These are phyloP conservation scores for Ploceus nigricollis DNA, from an alignment of 2,113 vertebrate genomes.

Conservation along the genomic window DNA sequence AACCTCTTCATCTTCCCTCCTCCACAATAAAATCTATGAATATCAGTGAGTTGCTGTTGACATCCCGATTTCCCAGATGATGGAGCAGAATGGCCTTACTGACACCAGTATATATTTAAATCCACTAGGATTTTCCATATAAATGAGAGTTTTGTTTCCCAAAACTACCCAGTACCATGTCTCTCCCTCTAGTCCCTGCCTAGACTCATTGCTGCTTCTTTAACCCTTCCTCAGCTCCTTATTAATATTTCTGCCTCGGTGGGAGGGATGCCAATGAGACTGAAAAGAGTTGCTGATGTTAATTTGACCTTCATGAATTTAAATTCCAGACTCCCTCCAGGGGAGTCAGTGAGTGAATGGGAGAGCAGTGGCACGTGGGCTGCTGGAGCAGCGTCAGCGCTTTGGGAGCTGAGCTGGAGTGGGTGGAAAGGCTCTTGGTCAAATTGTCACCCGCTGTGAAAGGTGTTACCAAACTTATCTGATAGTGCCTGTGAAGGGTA, in stretches of 20 bases:
- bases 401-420: not conserved
- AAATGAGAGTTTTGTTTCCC: not conserved
- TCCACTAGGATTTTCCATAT: not conserved
- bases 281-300: not conserved
- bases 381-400: fast-evolving
- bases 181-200: not conserved
- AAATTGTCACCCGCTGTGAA: not conserved
- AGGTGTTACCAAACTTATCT: not conserved
- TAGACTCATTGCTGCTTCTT: not conserved
- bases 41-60: not conserved
- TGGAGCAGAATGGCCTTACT: not conserved
- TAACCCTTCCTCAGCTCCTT: not conserved
- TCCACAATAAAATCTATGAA: not conserved
- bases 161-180: not conserved
- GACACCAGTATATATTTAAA: not conserved
- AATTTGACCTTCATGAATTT: conserved; percentile 42
- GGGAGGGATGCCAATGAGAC: not conserved
- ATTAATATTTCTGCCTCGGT: not conserved
- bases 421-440: not conserved
- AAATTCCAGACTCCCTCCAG: not conserved
- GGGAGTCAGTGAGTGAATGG: not conserved
- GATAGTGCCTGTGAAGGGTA: not conserved
- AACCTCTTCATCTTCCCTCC: not conserved
- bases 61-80: not conserved
- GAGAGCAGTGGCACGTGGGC: not conserved